phyloP scores from a whole-genome alignment of 2,113 vertebrate species.

The Pitta sordida region DNA sequence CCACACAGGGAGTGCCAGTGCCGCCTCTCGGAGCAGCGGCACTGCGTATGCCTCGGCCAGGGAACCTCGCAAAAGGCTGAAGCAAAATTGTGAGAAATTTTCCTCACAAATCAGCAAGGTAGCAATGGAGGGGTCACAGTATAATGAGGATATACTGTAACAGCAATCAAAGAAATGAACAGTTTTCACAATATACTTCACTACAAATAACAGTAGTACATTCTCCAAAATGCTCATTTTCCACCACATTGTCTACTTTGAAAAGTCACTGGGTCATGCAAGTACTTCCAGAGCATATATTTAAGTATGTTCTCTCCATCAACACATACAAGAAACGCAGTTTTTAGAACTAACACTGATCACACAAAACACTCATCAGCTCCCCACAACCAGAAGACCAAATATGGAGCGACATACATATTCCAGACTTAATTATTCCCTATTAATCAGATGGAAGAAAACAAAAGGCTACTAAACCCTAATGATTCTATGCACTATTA shows the following conservation, averaged over 20 bases:
- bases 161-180: not conserved
- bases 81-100: no score
- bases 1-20: no score
- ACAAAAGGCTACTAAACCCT: not conserved
- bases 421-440: not conserved
- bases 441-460: not conserved
- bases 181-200: not conserved
- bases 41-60: no score
- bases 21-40: no score
- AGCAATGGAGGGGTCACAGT: no score
- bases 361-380: not conserved
- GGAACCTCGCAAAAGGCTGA: no score
- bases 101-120: no score
- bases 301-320: not conserved
- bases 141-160: no score
- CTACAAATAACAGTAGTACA: not conserved
- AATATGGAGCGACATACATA: not conserved
- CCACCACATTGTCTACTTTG: not conserved
- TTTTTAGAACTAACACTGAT: not conserved
- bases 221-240: not conserved
- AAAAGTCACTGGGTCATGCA: not conserved
- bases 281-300: not conserved
- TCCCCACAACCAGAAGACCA: not conserved
- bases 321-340: rapidly evolving
- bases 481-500: not conserved